Evolutionary conservation across 64 coral and sea anemone genomes (phyloP).

Genomic region (Porites australiensis): DNA sequence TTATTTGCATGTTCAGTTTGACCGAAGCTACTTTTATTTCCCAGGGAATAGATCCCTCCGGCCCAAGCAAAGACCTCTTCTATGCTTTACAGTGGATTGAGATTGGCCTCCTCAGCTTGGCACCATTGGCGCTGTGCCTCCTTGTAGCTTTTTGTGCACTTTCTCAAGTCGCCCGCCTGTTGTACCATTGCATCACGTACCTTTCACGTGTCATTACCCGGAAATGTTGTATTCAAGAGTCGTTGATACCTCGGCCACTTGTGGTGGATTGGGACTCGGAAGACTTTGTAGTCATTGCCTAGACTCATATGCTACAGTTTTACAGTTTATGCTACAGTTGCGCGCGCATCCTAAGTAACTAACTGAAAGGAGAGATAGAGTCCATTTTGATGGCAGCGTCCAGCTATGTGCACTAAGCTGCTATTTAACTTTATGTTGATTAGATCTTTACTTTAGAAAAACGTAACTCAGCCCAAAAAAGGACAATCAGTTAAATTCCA

Average conservation of each 20-base stretch:
- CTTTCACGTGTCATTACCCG: neutral
- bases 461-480: too few species aligned
- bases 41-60: constrained; percentile 52
- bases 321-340: too few species aligned
- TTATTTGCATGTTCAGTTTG: constrained; percentile 62
- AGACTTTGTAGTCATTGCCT: neutral
- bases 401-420: too few species aligned
- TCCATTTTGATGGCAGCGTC: too few species aligned
- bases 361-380: too few species aligned
- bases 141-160: constrained; percentile 11
- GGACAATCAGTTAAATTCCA: too few species aligned
- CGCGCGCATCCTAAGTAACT: too few species aligned
- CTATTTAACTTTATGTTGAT: too few species aligned
- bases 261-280: neutral
- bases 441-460: too few species aligned
- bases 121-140: constrained; percentile 40
- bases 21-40: constrained; percentile 33
- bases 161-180: constrained; percentile 3
- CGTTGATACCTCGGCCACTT: neutral
- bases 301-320: too few species aligned
- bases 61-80: constrained; percentile 8
- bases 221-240: neutral
- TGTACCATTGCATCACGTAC: neutral
- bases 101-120: constrained; percentile 30
- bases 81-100: constrained; percentile 52